Percentiles rank a stretch among this genome's conserved stretches.
Conservation (phyloP, 1,140 invertebrate genomes). For the Drosophila gunungcola region DNA sequence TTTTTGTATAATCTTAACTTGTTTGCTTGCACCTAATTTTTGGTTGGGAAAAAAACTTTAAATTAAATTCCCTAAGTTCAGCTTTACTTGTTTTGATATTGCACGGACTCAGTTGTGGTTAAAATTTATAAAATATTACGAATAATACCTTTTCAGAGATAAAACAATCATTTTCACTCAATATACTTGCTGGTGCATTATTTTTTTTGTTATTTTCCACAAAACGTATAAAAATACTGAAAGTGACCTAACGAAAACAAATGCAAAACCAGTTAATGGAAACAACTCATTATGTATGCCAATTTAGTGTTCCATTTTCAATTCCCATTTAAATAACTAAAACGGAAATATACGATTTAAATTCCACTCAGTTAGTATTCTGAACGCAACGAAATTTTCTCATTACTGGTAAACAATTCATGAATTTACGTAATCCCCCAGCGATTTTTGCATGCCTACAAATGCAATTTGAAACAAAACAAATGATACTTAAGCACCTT, state of each 20-base stretch:
- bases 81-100: not conserved
- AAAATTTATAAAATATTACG: no score
- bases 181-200: not conserved
- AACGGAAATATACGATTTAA: slow-evolving; percentile 10
- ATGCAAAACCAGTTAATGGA: not conserved
- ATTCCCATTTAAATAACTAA: slow-evolving; percentile 1
- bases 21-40: slow-evolving; percentile 26
- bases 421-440: slow-evolving; percentile 34
- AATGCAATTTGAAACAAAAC: slow-evolving; percentile 27
- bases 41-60: slow-evolving; percentile 33
- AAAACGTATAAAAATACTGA: not conserved
- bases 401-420: slow-evolving; percentile 22
- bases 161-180: no score
- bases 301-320: not conserved
- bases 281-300: not conserved
- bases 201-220: not conserved
- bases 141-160: no score
- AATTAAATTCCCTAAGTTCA: slow-evolving; percentile 12
- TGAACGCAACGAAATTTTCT: slow-evolving; percentile 16
- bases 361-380: slow-evolving; percentile 19
- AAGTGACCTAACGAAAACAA: not conserved
- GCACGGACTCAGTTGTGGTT: not conserved
- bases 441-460: slow-evolving; percentile 17
- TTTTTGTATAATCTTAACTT: slow-evolving; percentile 25
- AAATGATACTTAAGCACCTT: slow-evolving; percentile 26